Base-by-base conservation (phyloP, 2,888 invertebrate genomes). In the Andrena chrysosceles region DNA sequence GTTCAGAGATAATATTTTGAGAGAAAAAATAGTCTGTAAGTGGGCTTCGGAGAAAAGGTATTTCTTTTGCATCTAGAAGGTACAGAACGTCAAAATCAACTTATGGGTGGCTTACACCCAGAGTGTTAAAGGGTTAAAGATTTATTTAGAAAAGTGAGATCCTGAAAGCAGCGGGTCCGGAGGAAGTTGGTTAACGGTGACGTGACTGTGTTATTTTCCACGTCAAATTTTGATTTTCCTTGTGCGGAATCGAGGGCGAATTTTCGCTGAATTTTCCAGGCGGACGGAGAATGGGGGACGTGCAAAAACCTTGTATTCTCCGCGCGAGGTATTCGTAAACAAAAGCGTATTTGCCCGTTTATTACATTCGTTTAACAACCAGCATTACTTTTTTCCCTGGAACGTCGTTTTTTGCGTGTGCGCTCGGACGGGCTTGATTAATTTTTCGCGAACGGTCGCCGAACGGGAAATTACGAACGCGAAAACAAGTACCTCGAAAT, bases 301-400 rank as follows among this genome's bases (percentile, higher is more conserved):
- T 1, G 48, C 16, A 35, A 49, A 8, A 66, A 35, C 72, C 68
- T 63, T 76, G 42, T 78, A 69, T 63, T 26, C 78, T 56, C 33
- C 16, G 33, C 23, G 54, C 20, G 48, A 56, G 68, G 63, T 33
- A 35, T 35, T 56, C 16, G 78, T 62, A 76, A 76, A 68, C 54
- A 77, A 35, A 64, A 33, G 77, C 42, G 64, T 80, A 77, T 80
- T 80, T 77, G 42, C 52, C 42, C 42, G 77, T 71, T 80, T 70
- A 66, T 77, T 77, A 62, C 70, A 26, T 66, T 60, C 66, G 52
- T 77, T 70, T 48, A 42, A 35, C 63, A 33, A 49, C 69, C 60
- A 5, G 13, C 56, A 7, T 23, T 26, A 29, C 23, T 52, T 72
- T 77, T 29, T 66, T 59, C 1, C 48, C 3, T 2, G 23, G 6